Base-by-base conservation (phyloP, 2,888 invertebrate species). In the Ormyrus labotus region DNA sequence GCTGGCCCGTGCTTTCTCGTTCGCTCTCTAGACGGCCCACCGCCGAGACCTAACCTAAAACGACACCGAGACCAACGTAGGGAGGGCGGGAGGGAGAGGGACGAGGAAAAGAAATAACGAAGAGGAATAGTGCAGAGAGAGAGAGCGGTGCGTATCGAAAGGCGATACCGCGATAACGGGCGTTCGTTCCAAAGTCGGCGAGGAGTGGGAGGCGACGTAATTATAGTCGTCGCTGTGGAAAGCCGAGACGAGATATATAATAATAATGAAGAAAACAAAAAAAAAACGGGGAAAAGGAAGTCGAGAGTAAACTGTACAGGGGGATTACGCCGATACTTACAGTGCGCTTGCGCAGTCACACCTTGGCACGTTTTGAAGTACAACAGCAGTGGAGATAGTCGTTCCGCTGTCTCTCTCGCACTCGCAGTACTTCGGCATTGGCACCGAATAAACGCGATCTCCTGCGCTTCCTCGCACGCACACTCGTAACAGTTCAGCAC, bases 321-420 rank as follows among this genome's bases (percentile, higher is more conserved):
- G 34, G 50, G 68, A 73, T 73, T 71, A 72, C 13, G 60, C 51
- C 64, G 51, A 73, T 73, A 89, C 90, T 88, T 87, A 88, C 90
- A 89, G 88, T 87, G 89, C 90, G 90, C 87, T 86, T 90, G 90
- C 89, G 90, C 89, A 90, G 89, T 90, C 89, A 88, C 89, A 88
- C 89, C 89, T 89, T 86, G 85, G 84, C 87, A 87, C 87, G 87
- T 89, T 88, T 87, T 84, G 65, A 77, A 73, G 79, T 64, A 67
- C 65, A 70, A 76, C 6, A 50, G 51, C 34, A 34, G 34, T 34
- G 4, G 34, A 34, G 34, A 34, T 34, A 34, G 34, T 34, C 34
- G 34, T 34, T 34, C 34, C 34, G 34, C 58, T 11, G 67, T n/a
- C 58, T 55, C 71, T 61, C 34, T 48, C 61, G 58, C 58, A 71